Evolutionary conservation across 2,888 invertebrate species (phyloP).

Genomic region (Seira ritae): DNA sequence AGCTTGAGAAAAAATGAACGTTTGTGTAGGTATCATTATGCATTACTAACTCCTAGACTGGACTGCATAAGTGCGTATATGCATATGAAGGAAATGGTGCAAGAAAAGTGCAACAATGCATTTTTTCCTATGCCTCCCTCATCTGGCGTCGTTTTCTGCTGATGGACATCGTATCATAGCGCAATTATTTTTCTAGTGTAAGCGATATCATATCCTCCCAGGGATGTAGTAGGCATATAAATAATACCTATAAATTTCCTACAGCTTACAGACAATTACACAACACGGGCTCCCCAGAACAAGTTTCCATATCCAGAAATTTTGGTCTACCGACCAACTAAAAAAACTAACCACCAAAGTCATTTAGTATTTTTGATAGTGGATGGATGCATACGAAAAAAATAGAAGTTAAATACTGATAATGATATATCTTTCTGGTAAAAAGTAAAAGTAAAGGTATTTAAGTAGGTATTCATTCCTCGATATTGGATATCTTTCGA

Average conservation of each 20-base stretch:
- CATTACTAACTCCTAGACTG: neutral
- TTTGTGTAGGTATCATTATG: constrained; percentile 15
- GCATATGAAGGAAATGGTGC: neutral
- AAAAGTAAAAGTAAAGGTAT: constrained; percentile 18
- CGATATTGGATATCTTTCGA: constrained; percentile 6
- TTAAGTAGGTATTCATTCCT: neutral
- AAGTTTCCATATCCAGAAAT: constrained; percentile 1
- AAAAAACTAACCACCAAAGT: neutral
- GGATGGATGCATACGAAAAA: constrained; percentile 9
- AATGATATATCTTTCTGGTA: constrained; percentile 48
- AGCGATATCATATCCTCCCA: neutral
- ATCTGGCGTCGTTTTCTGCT: too few species aligned
- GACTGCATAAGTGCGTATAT: too few species aligned
- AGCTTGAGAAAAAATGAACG: neutral
- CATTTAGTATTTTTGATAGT: constrained; percentile 10
- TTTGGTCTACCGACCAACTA: too few species aligned
- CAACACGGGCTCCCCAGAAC: constrained; percentile 6
- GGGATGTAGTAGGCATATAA: too few species aligned
- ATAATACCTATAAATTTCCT: too few species aligned
- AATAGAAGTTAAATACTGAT: constrained; percentile 45
- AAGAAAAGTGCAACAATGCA: constrained; percentile 12
- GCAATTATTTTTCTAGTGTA: constrained; percentile 8
- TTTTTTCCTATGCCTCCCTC: neutral
- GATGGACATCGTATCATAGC: neutral
- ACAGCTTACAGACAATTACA: constrained; percentile 7